Evolutionary conservation across 2,888 invertebrate species (phyloP), one percentile per base, ranked within the genome.

Genomic region (Heliconius ismenius): DNA sequence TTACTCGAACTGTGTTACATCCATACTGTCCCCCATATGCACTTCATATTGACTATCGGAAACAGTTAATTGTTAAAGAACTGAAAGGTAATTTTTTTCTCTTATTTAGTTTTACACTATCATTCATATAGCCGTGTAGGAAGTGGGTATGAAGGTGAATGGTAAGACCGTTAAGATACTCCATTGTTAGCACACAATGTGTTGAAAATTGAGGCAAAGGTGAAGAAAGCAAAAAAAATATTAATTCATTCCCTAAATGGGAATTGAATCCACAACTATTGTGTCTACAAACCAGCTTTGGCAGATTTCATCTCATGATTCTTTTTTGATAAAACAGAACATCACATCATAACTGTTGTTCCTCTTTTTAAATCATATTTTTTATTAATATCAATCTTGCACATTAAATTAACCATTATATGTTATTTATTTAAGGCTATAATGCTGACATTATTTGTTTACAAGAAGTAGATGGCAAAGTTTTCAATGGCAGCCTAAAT

Each of bases 381-480:
- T 28, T 54, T n/a, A 6, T 28, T 54, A 10, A 9, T 11, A 28
- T 49, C 60, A 60, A n/a, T 60, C 4, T 24, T 62, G 26, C 24
- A 13, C 6, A 54, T 28, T 54, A n/a, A 54, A 70, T 21, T 26
- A 18, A 54, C 1, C 26, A 21, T 54, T 28, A 32, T 54, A 32
- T 28, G 32, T 15, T 39, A 36, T 62, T 24, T 62, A 28, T 72
- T 86, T 74, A 78, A 96, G 98, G 98, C n/a, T 99, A 98, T 87
- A 97, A 98, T 92, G 96, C 96, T 62, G 99, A 99, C 88, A 92
- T 99, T 73, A 93, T 98, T 74, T 98, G 98, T 83, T 93, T 99
- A 21, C 99, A 99, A 95, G 99, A 99, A 95, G 98, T 98, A 0
- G 99, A 99, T 88, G 88, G 87, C 18, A 97, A 96, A 91, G 94